Percentiles rank a stretch among this genome's conserved stretches.
These are phyloP conservation scores for Cheumatopsyche charites DNA, from an alignment of 1,140 invertebrate genomes.

Conservation along the genomic window DNA sequence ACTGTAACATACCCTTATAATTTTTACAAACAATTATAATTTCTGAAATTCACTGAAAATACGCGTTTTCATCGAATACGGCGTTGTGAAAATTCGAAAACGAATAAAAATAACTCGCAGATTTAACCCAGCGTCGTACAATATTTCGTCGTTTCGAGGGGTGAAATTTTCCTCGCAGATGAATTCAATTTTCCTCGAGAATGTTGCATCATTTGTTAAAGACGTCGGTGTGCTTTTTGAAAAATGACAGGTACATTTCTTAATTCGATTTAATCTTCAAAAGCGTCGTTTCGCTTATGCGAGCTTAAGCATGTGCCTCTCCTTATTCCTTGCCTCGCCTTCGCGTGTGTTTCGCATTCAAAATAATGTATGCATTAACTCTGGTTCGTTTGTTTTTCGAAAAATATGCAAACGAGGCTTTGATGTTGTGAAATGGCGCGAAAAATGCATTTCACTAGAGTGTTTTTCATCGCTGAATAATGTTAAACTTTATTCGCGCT, in stretches of 20 bases:
- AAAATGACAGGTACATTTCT: constrained; percentile 22
- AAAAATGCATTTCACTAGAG: not conserved
- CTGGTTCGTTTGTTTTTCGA: not conserved
- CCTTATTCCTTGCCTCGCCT: not conserved
- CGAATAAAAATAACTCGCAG: too few relatives aligned
- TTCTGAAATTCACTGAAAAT: too few relatives aligned
- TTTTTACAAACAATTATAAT: too few relatives aligned
- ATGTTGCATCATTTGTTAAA: constrained; percentile 34
- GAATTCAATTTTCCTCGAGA: constrained; percentile 20
- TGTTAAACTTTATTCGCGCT: not conserved
- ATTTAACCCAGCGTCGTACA: not conserved
- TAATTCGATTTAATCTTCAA: constrained; percentile 33
- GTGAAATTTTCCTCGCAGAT: not conserved
- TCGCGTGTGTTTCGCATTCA: not conserved
- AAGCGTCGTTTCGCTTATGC: not conserved
- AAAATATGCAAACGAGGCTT: constrained; percentile 26
- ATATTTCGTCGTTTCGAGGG: not conserved
- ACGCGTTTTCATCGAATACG: too few relatives aligned
- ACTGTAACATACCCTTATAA: too few relatives aligned
- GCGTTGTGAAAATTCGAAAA: too few relatives aligned
- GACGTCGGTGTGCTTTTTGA: constrained; percentile 30
- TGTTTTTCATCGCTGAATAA: constrained; percentile 20
- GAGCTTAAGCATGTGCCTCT: not conserved
- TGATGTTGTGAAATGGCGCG: constrained; percentile 7
- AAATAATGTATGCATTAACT: constrained; percentile 25